These are phyloP conservation scores for Dipodomys ordii DNA, from an alignment of 2,113 vertebrate species.

Conservation along the genomic window DNA sequence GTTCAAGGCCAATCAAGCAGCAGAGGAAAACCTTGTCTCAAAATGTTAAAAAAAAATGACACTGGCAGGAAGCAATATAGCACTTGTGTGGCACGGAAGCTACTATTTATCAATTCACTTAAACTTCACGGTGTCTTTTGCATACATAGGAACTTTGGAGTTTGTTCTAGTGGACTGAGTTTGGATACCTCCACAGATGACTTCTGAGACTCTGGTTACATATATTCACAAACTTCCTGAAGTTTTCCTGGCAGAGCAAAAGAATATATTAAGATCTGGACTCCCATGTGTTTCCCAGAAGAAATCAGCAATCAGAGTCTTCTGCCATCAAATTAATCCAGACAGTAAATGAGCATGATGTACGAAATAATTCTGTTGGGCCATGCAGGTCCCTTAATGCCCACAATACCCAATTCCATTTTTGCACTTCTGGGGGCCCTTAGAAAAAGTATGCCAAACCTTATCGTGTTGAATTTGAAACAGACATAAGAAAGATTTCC, in stretches of 20 bases:
- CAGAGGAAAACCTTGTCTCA: too few species aligned
- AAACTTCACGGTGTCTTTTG: slow-evolving; percentile 19
- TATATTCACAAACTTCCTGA: slow-evolving; percentile 62
- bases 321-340: slow-evolving; percentile 65
- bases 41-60: too few species aligned
- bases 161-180: slow-evolving; percentile 51
- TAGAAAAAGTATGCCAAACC: slow-evolving; percentile 56
- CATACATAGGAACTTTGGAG: slow-evolving; percentile 10
- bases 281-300: slow-evolving; percentile 67
- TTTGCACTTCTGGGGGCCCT: slow-evolving; percentile 14
- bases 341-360: slow-evolving; percentile 55
- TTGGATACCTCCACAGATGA: slow-evolving; percentile 53
- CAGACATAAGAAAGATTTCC: slow-evolving; percentile 10
- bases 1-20: too few species aligned
- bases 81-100: not conserved
- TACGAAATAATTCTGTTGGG: not conserved
- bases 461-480: slow-evolving; percentile 16
- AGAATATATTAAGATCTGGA: slow-evolving; percentile 69
- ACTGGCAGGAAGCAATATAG: too few species aligned
- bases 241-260: slow-evolving; percentile 68
- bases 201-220: slow-evolving; percentile 42
- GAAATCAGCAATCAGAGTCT: slow-evolving; percentile 50
- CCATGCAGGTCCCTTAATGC: not conserved
- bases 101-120: slow-evolving; percentile 55
- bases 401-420: not conserved